A percentile compares a stretch with the other conserved stretches of the same genome.
phyloP scores from a whole-genome alignment of 2,797 vertebrate species.

The Clarias pachynema region DNA sequence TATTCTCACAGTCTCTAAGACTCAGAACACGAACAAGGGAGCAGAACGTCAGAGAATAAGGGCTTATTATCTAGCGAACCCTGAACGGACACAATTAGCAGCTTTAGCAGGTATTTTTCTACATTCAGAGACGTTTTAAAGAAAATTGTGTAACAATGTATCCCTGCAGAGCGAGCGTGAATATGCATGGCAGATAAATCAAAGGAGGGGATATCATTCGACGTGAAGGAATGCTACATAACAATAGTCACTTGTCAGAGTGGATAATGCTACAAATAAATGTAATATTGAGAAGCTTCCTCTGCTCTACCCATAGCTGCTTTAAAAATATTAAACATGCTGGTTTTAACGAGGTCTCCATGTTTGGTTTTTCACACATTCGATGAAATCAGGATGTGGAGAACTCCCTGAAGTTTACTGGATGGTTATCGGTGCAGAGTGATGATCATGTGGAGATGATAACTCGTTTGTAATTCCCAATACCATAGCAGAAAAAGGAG shows the following conservation, averaged over 20 bases:
- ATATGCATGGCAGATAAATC: not conserved
- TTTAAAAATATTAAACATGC: slow-evolving; percentile 10
- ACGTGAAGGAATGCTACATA: not conserved
- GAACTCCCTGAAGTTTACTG: not conserved
- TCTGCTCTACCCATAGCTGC: not conserved
- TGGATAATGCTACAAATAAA: not conserved
- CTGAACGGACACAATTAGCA: not conserved
- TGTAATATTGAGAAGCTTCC: not conserved
- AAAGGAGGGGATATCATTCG: slow-evolving; percentile 5
- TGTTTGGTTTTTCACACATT: slow-evolving; percentile 10
- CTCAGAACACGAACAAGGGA: not conserved
- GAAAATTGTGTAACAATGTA: not conserved
- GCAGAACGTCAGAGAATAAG: slow-evolving; percentile 1
- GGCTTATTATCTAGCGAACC: slow-evolving; percentile 18
- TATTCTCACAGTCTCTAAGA: not conserved
- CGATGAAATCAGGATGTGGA: not conserved
- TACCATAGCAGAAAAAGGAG: too few relatives aligned
- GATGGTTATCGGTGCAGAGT: not conserved
- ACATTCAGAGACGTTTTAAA: not conserved
- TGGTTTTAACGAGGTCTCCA: not conserved
- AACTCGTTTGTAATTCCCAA: not conserved
- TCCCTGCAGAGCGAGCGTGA: not conserved
- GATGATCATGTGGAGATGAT: not conserved
- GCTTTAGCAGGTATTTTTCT: not conserved
- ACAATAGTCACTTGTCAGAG: not conserved